Conservation (phyloP, 2,888 invertebrate genomes). For the Pilophorus perplexus region DNA sequence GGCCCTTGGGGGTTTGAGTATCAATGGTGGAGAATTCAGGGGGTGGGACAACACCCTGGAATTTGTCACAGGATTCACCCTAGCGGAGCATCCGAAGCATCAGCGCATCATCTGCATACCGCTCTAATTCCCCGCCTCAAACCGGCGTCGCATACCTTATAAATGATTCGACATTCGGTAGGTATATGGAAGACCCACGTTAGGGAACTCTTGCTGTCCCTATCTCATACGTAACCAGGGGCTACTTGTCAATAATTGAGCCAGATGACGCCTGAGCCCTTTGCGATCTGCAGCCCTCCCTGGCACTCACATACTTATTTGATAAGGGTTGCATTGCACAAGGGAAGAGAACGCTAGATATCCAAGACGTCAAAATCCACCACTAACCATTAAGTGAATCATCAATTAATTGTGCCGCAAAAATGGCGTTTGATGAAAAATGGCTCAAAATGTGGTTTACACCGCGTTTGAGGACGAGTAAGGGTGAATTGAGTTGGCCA, state of each 20-base stretch:
- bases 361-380: too few relatives aligned
- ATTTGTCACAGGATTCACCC: not conserved
- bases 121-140: conserved; percentile 26
- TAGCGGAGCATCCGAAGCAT: not conserved
- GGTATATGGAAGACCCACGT: conserved; percentile 24
- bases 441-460: too few relatives aligned
- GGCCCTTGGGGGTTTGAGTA: conserved; percentile 22
- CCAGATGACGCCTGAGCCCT: conserved; percentile 16
- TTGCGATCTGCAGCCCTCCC: too few relatives aligned
- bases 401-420: too few relatives aligned
- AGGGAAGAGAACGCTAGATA: too few relatives aligned
- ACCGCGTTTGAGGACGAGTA: too few relatives aligned
- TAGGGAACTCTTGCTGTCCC: conserved; percentile 12
- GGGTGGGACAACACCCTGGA: conserved; percentile 7
- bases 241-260: conserved; percentile 32
- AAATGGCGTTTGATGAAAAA: too few relatives aligned
- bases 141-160: conserved; percentile 37
- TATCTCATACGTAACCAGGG: conserved; percentile 30
- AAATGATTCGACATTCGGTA: conserved; percentile 37
- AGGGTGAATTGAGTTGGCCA: too few relatives aligned
- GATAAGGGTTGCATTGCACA: too few relatives aligned
- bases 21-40: conserved; percentile 34
- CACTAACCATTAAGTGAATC: too few relatives aligned
- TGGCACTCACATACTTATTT: too few relatives aligned
- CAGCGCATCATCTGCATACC: conserved; percentile 39